These are phyloP conservation scores for Gavia stellata DNA, from an alignment of 2,113 vertebrate genomes.

Conservation along the genomic window DNA sequence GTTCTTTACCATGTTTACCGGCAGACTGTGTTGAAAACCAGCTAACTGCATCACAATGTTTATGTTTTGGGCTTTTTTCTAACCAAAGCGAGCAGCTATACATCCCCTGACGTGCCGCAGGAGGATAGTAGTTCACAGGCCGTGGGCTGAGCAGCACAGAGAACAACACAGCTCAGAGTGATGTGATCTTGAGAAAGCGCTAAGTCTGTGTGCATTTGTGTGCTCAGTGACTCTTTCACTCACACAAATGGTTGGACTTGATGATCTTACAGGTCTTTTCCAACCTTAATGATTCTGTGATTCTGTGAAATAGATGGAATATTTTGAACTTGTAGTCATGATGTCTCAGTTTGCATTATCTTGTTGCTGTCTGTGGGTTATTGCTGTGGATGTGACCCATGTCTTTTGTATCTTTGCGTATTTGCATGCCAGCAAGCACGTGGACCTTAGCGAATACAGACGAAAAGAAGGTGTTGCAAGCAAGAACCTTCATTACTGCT, in stretches of 20 bases:
- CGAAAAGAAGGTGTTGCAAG: not conserved
- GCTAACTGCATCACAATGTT: not conserved
- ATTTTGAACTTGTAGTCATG: not conserved
- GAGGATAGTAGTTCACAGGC: not conserved
- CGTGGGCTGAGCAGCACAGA: accelerated
- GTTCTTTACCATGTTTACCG: not conserved
- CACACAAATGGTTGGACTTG: accelerated
- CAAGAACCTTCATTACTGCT: not conserved
- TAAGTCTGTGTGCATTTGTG: not conserved
- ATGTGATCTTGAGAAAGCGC: not conserved
- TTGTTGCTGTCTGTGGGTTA: not conserved
- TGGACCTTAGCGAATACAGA: not conserved
- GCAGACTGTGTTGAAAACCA: not conserved
- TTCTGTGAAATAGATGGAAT: not conserved
- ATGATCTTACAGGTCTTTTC: too few species aligned
- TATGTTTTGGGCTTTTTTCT: not conserved
- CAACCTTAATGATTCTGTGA: too few species aligned
- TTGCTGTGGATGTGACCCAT: not conserved
- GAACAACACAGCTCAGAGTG: accelerated
- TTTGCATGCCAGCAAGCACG: not conserved
- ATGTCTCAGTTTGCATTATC: not conserved
- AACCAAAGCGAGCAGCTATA: not conserved
- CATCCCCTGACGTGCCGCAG: not conserved
- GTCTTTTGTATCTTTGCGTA: not conserved
- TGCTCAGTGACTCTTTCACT: not conserved